Evolutionary conservation across 92 coral and sea anemone genomes (phyloP).

Genomic region (Umimayanthus chanpuru): DNA sequence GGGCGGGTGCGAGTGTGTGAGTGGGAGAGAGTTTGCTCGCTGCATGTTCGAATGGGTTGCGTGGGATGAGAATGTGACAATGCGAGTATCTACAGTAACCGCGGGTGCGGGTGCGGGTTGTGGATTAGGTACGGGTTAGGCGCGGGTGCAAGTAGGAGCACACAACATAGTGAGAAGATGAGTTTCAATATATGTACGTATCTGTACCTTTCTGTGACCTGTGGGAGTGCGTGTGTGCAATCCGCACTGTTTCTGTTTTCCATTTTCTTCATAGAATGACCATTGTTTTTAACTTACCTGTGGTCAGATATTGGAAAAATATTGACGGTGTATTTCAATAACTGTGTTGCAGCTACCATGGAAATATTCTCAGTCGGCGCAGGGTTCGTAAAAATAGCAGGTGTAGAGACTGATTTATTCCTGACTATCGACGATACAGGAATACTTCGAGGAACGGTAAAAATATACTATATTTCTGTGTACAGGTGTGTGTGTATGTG

Average conservation of each 20-base stretch:
- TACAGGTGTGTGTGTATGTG: neutral
- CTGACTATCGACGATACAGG: constrained; percentile 85
- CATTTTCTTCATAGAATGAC: no score
- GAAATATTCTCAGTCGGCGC: constrained; percentile 86
- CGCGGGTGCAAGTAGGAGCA: neutral
- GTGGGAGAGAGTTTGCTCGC: neutral
- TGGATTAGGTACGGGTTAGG: no score
- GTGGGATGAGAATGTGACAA: neutral
- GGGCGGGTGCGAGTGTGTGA: neutral
- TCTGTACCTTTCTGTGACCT: neutral
- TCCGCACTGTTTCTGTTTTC: no score
- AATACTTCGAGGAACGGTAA: constrained; percentile 80
- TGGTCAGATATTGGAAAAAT: neutral
- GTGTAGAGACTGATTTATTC: constrained; percentile 79
- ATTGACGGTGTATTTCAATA: neutral
- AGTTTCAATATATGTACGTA: no score
- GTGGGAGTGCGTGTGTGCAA: no score
- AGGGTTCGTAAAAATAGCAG: constrained; percentile 80
- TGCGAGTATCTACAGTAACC: no score
- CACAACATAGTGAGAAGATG: no score
- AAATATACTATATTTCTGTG: neutral
- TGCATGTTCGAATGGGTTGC: neutral
- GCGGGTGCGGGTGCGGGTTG: neutral
- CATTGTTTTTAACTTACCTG: no score
- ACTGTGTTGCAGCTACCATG: constrained; percentile 59